A percentile compares a stretch with the other conserved stretches of the same genome.
These are phyloP conservation scores for Clostera curtula DNA, from an alignment of 2,888 invertebrate species.

Conservation along the genomic window DNA sequence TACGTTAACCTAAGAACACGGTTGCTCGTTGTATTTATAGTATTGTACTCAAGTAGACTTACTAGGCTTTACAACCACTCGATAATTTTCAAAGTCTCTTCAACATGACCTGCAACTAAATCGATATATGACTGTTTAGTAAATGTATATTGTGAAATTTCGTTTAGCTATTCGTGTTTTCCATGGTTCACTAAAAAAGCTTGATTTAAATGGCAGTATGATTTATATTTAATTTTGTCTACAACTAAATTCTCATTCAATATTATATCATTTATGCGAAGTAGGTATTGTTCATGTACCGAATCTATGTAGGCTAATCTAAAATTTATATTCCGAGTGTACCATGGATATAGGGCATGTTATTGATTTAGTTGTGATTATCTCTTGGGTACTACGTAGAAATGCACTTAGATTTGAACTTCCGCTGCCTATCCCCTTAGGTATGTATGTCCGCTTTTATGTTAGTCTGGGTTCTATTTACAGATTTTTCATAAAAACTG, in stretches of 20 bases:
- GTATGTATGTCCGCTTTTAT: slow-evolving; percentile 29
- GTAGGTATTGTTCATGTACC: too few species aligned
- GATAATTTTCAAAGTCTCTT: slow-evolving; percentile 8
- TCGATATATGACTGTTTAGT: slow-evolving; percentile 23
- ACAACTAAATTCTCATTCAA: too few species aligned
- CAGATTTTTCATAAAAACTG: background rate
- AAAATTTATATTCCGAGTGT: slow-evolving; percentile 17
- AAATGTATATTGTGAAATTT: slow-evolving; percentile 14
- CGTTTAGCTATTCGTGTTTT: slow-evolving; percentile 15
- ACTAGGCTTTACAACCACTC: slow-evolving; percentile 23
- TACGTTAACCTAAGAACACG: slow-evolving; percentile 31
- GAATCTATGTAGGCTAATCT: background rate
- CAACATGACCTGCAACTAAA: slow-evolving; percentile 34
- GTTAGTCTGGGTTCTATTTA: slow-evolving; percentile 18
- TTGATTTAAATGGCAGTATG: slow-evolving; percentile 1
- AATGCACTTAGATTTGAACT: slow-evolving; percentile 35
- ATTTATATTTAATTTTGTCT: too few species aligned
- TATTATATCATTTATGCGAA: too few species aligned
- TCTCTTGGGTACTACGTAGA: slow-evolving; percentile 44
- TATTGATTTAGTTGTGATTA: slow-evolving; percentile 47
- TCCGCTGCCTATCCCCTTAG: slow-evolving; percentile 22
- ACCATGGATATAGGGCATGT: slow-evolving; percentile 45
- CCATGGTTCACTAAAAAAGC: slow-evolving; percentile 33
- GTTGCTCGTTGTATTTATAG: slow-evolving; percentile 33
- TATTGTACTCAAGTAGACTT: slow-evolving; percentile 28